Conservation (phyloP, 2,888 invertebrate genomes). For the Crossocerus cetratus region DNA sequence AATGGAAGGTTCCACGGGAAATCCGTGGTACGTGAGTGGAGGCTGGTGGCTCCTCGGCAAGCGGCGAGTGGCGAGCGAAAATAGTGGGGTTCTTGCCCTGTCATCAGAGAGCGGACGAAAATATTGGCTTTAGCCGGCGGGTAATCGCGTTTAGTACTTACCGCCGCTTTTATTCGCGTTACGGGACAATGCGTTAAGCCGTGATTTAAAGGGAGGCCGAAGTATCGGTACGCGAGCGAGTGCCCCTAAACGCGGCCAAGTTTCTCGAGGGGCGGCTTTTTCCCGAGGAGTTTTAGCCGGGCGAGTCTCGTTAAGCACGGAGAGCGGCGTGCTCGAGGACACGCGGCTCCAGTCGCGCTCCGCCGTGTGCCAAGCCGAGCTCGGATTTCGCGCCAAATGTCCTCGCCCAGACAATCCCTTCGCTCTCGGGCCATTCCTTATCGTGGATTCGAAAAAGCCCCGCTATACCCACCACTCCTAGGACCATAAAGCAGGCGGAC, state of each 20-base stretch:
- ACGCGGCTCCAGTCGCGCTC: conserved; percentile 37
- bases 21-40: background rate
- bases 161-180: background rate
- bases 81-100: too few species aligned
- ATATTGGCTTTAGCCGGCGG: too few species aligned
- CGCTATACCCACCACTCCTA: too few species aligned
- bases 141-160: too few species aligned
- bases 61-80: too few species aligned
- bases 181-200: background rate
- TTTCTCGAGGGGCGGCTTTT: conserved; percentile 35
- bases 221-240: background rate
- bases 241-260: conserved; percentile 33
- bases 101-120: too few species aligned
- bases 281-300: conserved; percentile 28
- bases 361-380: conserved; percentile 47
- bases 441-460: conserved; percentile 18
- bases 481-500: conserved; percentile 5
- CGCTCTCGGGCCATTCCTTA: conserved; percentile 37
- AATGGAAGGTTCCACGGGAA: background rate
- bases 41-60: too few species aligned
- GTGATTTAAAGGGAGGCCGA: conserved; percentile 3
- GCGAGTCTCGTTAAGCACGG: conserved; percentile 58
- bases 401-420: conserved; percentile 29
- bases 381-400: conserved; percentile 57
- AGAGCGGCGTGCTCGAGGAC: conserved; percentile 26